These are phyloP conservation scores for Synanthedon formicaeformis DNA, from an alignment of 2,888 invertebrate species.

Conservation along the genomic window DNA sequence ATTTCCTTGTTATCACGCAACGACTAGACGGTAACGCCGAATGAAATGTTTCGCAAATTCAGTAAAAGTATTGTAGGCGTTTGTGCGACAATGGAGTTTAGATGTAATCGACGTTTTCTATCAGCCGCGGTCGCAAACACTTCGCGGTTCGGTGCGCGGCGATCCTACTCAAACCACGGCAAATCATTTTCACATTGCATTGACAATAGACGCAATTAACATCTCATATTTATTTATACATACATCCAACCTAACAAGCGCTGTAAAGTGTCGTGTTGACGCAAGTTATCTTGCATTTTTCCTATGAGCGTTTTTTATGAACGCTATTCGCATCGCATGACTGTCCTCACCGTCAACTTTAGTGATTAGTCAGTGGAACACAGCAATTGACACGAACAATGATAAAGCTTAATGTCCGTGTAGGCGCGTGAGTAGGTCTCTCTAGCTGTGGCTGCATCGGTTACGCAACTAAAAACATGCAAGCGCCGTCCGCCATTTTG, in stretches of 20 bases:
- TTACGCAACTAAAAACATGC: constrained; percentile 38
- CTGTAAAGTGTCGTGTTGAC: constrained; percentile 10
- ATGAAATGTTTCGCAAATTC: constrained; percentile 56
- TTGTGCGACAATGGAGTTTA: constrained; percentile 50
- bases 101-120: constrained; percentile 65
- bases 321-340: constrained; percentile 23
- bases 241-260: background rate
- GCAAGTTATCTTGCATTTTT: constrained; percentile 32
- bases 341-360: constrained; percentile 22
- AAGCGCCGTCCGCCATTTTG: constrained; percentile 47
- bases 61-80: constrained; percentile 62
- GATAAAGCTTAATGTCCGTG: constrained; percentile 31
- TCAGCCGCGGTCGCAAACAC: constrained; percentile 61
- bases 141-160: constrained; percentile 49
- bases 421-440: constrained; percentile 27
- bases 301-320: constrained; percentile 29
- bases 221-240: background rate
- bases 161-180: constrained; percentile 16
- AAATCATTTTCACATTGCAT: constrained; percentile 24
- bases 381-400: constrained; percentile 48
- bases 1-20: constrained; percentile 54
- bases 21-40: constrained; percentile 34
- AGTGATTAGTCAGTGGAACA: constrained; percentile 46
- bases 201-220: background rate
- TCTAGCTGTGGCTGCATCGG: constrained; percentile 16